Base-by-base conservation (phyloP, 2,888 invertebrate genomes). In the Plemyria rubiginata region DNA sequence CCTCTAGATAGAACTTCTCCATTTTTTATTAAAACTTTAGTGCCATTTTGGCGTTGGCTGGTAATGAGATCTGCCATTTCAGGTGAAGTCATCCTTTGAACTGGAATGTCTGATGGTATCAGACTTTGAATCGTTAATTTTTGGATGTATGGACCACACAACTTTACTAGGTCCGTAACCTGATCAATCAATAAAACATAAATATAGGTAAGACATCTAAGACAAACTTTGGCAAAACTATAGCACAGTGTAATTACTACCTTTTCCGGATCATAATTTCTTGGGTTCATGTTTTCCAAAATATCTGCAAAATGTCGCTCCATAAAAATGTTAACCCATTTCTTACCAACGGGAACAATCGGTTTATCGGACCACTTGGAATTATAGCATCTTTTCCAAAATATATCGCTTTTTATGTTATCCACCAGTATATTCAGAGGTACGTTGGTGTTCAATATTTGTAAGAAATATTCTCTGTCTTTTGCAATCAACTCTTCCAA, bases 201-300 rank as follows among this genome's bases (percentile, higher is more conserved):
- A n/a, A 46, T 32, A 29, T 8, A 32, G 32, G 4, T 32, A 32
- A 3, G 32, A 4, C 32, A 32, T 22, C 22, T 2, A 22, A 22
- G 32, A 4, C 32, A 32, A 32, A 32, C 32, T 4, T 38, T 38
- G 36, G 11, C 11, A 38, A 9, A 43, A 41, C 6, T 43, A 9
- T 8, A 9, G 4, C 15, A 16, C 9, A 1, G 16, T 16, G 16
- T 1, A 45, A 11, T 2, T 3, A 45, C 8, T 60, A 90, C 93
- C 85, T 88, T 92, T 79, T 93, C 93, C 3, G 93, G 93, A 50
- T 93, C 93, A 67, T 93, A 93, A 52, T 86, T 81, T 15, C 86
- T 81, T 36, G 93, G 93, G 74, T 92, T 92, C 79, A 90, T 81
- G 59, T 88, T 90, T 79, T 93, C 92, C 71, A 93, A 81, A 61